Base-by-base conservation (phyloP, 2,888 invertebrate species). In the Dysmachus trigonus region DNA sequence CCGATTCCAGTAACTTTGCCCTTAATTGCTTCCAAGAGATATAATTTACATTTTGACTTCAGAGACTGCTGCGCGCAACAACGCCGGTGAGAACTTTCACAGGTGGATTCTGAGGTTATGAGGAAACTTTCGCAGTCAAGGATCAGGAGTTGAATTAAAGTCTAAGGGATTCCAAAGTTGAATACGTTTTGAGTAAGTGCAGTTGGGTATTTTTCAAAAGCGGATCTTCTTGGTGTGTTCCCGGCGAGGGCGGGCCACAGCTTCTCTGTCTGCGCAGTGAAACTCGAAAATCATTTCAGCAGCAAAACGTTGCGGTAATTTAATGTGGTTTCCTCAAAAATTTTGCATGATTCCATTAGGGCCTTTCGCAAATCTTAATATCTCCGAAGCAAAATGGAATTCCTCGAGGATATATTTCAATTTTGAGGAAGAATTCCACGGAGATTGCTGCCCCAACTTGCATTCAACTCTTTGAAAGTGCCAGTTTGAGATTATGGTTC, bases 21-120 rank as follows among this genome's bases (percentile, higher is more conserved):
- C 81, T 62, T 82, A 82, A 82, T 82, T 82, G 81, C 62, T 82
- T 82, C 62, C 81, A 53, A 41, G 81, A 82, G 81, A 82, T 82
- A 62, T 53, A 62, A 82, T 82, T 82, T 82, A 82, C 81, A 82
- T 82, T 79, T 82, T 62, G 62, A 82, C 62, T 82, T 82, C 33
- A 35, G 41, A 82, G 81, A 62, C 81, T 82, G 81, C 81, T 62
- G 81, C 18, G 53, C 81, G 33, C 62, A 53, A 82, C 62, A 82
- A 82, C 81, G 35, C 81, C 81, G 62, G 62, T 82, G 81, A 62
- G 81, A 82, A 62, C 81, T 82, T 82, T 82, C 81, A 82, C 81
- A 82, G 81, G 81, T 82, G 81, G 62, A 82, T 82, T 62, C 62
- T 35, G 62, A 82, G 81, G 81, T 82, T 82, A 82, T 82, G 53